Evolutionary conservation across 2,113 vertebrate species (phyloP).

Genomic region (Perognathus longimembris): DNA sequence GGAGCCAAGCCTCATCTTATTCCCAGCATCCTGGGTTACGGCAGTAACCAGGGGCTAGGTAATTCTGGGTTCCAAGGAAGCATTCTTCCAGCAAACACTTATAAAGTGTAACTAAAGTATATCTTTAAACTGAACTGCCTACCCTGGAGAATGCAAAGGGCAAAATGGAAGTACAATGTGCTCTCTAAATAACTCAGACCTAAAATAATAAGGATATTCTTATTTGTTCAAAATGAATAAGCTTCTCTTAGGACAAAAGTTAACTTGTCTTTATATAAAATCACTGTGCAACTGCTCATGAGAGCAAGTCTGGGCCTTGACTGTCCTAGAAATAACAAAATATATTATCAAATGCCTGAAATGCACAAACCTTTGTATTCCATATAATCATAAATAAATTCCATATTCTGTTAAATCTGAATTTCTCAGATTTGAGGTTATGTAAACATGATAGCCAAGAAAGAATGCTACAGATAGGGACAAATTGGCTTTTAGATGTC

Average conservation of each 20-base stretch:
- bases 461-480: not conserved
- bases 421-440: not conserved
- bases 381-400: slow-evolving; percentile 19
- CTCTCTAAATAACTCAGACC: not conserved
- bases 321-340: not conserved
- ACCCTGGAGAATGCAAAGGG: not conserved
- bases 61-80: not conserved
- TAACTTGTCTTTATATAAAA: slow-evolving; percentile 19
- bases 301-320: not conserved
- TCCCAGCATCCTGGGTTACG: not conserved
- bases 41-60: not conserved
- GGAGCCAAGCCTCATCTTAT: not conserved
- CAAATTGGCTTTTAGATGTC: not conserved
- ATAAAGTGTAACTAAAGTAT: not conserved
- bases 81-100: not conserved
- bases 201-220: not conserved
- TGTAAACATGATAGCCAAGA: not conserved
- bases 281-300: not conserved
- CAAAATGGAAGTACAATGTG: not conserved
- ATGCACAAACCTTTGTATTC: not conserved
- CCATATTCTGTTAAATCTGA: not conserved
- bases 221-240: slow-evolving; percentile 18
- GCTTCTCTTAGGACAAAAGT: not conserved
- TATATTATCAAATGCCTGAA: not conserved
- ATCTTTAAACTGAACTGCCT: not conserved